Evolutionary conservation across 2,888 invertebrate species (phyloP).

Genomic region (Drosophila acutilabella): DNA sequence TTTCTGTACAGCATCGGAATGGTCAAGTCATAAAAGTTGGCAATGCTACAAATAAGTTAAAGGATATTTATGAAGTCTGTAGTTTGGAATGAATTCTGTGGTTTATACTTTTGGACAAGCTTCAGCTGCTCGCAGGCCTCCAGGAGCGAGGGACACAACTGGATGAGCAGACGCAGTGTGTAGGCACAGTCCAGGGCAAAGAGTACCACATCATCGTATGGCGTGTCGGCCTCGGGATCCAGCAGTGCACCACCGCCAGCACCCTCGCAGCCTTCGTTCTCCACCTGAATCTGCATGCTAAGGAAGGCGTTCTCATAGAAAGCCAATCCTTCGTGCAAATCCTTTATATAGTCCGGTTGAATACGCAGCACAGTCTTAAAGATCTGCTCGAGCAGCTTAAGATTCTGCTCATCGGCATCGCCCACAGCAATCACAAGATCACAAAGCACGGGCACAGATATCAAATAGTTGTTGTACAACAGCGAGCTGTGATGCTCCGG

Average conservation of each 20-base stretch:
- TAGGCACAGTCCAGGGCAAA: slow-evolving; percentile 90
- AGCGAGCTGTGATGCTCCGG: slow-evolving; percentile 88
- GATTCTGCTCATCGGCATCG: slow-evolving; percentile 88
- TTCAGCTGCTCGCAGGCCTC: slow-evolving; percentile 87
- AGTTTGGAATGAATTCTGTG: not conserved
- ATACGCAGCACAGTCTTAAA: slow-evolving; percentile 88
- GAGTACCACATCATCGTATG: slow-evolving; percentile 88
- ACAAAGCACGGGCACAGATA: slow-evolving; percentile 93
- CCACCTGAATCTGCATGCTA: slow-evolving; percentile 82
- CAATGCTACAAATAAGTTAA: slow-evolving; percentile 86
- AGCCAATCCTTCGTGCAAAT: slow-evolving; percentile 86
- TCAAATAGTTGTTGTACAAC: slow-evolving; percentile 92
- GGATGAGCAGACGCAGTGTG: slow-evolving; percentile 89
- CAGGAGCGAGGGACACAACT: slow-evolving; percentile 86
- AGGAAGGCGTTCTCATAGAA: slow-evolving; percentile 86
- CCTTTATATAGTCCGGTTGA: slow-evolving; percentile 87
- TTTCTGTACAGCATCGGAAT: slow-evolving; percentile 90
- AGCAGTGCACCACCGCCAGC: slow-evolving; percentile 73
- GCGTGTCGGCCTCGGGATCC: slow-evolving; percentile 74
- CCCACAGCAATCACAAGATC: slow-evolving; percentile 92
- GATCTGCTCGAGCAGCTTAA: slow-evolving; percentile 87
- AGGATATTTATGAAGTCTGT: too few species aligned
- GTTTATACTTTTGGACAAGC: slow-evolving; percentile 86
- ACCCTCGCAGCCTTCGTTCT: slow-evolving; percentile 83
- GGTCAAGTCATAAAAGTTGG: slow-evolving; percentile 91